Evolutionary conservation across 2,797 vertebrate species (phyloP).

Genomic region (Mormyrus proboscirostris): DNA sequence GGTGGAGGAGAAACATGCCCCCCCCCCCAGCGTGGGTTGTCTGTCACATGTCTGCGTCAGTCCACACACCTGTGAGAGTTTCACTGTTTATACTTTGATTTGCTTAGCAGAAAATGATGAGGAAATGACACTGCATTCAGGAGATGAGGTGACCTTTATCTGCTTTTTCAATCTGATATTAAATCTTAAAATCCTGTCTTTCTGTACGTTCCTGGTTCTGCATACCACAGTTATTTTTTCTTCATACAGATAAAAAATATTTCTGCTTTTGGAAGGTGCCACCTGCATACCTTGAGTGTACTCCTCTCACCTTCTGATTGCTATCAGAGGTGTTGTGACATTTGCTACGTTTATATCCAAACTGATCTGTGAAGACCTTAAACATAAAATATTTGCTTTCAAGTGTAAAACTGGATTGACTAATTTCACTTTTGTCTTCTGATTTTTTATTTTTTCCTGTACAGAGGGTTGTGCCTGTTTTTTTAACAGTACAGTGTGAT

Average conservation of each 20-base stretch:
- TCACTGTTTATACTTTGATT: not conserved
- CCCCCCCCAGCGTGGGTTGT: not conserved
- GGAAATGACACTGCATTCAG: not conserved
- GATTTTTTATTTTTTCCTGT: not conserved
- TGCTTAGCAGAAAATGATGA: not conserved
- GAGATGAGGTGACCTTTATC: not conserved
- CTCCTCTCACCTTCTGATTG: not conserved
- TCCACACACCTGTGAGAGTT: not conserved
- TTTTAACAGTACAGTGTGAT: not conserved
- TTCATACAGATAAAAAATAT: not conserved
- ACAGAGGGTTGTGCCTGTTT: not conserved
- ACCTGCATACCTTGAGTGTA: not conserved
- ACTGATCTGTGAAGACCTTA: not conserved
- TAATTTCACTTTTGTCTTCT: not conserved
- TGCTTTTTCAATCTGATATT: not conserved
- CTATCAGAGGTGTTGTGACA: not conserved
- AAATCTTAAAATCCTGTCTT: not conserved
- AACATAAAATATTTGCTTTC: not conserved
- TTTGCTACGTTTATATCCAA: not conserved
- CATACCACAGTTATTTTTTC: not conserved
- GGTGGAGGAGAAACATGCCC: not conserved
- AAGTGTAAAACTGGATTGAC: not conserved
- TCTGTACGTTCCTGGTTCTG: not conserved
- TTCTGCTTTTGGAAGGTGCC: not conserved
- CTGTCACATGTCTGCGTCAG: not conserved